phyloP scores from a whole-genome alignment of 1,140 invertebrate genomes.

The Drosophila kanapiae region DNA sequence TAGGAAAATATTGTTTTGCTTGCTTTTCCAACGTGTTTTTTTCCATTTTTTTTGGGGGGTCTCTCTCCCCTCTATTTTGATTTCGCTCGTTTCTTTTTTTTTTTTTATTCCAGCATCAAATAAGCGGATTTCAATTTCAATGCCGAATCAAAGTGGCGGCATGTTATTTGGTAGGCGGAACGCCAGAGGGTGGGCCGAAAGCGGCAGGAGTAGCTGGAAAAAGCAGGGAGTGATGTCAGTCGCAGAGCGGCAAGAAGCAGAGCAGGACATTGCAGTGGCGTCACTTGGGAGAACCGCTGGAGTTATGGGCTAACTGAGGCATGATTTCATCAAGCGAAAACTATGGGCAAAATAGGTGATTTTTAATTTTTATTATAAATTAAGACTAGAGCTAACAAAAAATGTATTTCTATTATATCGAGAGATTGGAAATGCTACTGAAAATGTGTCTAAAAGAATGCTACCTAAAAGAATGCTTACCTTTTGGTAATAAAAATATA shows the following conservation, averaged over 20 bases:
- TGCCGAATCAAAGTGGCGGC: slow-evolving; percentile 64
- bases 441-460: no score
- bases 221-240: slow-evolving; percentile 8
- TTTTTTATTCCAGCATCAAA: slow-evolving; percentile 21
- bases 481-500: no score
- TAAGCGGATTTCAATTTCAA: slow-evolving; percentile 77
- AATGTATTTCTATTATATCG: neutral
- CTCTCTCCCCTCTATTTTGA: slow-evolving; percentile 28
- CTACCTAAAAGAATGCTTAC: no score
- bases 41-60: slow-evolving; percentile 11
- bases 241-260: slow-evolving; percentile 13
- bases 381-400: no score
- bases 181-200: neutral
- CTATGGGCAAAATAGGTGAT: neutral
- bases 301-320: slow-evolving; percentile 11
- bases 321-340: neutral
- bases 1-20: slow-evolving; percentile 80
- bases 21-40: slow-evolving; percentile 32
- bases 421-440: neutral
- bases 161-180: slow-evolving; percentile 41
- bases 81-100: slow-evolving; percentile 51
- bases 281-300: slow-evolving; percentile 3
- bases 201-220: neutral
- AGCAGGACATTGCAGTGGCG: slow-evolving; percentile 8
- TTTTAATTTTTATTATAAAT: neutral